These are phyloP conservation scores for Machaerirhynchus nigripectus DNA, from an alignment of 2,113 vertebrate species.

Conservation along the genomic window DNA sequence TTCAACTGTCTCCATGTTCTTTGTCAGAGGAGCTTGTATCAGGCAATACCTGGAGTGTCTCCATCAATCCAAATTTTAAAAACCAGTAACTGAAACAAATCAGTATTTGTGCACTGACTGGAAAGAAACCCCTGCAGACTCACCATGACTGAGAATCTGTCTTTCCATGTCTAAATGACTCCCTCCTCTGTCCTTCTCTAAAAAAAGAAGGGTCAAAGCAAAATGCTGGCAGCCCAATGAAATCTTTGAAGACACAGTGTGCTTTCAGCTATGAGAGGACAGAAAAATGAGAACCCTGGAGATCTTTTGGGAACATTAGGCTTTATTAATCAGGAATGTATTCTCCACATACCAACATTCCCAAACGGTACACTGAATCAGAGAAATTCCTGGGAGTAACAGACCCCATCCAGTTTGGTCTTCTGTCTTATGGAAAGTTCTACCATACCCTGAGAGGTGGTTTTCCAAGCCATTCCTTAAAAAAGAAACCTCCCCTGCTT, in stretches of 20 bases:
- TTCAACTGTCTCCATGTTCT: not conserved
- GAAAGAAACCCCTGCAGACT: not conserved
- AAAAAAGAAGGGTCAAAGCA: constrained; percentile 19
- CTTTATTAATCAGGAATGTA: constrained; percentile 36
- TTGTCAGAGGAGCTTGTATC: not conserved
- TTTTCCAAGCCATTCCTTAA: not conserved
- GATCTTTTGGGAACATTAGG: constrained; percentile 6
- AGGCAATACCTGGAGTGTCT: not conserved
- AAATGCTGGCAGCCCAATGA: not conserved
- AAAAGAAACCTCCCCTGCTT: not conserved
- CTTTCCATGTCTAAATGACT: accelerated
- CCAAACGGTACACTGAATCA: not conserved
- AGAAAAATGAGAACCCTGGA: constrained; percentile 34
- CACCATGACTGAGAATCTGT: not conserved
- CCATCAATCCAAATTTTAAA: not conserved
- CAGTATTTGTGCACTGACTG: not conserved
- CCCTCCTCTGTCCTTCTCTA: not conserved
- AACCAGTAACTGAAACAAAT: not conserved
- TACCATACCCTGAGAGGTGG: not conserved
- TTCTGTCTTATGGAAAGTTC: not conserved
- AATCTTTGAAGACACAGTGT: not conserved
- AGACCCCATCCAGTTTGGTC: not conserved
- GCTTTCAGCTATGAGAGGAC: constrained; percentile 26
- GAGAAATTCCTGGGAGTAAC: not conserved
- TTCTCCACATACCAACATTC: constrained; percentile 21